Evolutionary conservation across 2,113 vertebrate genomes (phyloP), one percentile per base, ranked within the genome.

Genomic region (Tetrax tetrax): DNA sequence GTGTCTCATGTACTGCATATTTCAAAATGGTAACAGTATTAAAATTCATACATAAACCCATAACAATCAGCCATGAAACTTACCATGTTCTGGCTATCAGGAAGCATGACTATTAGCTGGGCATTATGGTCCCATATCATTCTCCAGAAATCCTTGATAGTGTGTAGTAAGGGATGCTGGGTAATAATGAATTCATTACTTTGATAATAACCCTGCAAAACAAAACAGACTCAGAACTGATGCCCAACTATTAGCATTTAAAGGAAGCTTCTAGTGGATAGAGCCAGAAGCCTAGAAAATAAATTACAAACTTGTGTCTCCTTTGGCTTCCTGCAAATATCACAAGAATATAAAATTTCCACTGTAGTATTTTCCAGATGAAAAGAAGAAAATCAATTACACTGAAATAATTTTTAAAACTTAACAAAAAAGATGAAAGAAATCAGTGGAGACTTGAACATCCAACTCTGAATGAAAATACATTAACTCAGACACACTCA

Each of bases 41-140:
- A 85, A 51, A 37, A 88, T 65, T 29, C 4, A 35, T 51, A 38
- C 4, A 51, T 72, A 75, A 88, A 65, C 12, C 6, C 14, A 2
- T 25, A 87, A 31, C 22, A 53, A 61, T 47, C 12, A 82, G 41
- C 17, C 37, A 65, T 11, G 18, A 70, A 89, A 83, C 98, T 95
- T 96, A 99, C 99, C 98, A 98, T 98, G 82, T 97, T 98, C 92
- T 99, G 98, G 83, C 98, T 97, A 53, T 98, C 98, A 61, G 97
- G 98, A 94, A 99, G 98, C 88, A 99, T 99, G 66, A 99, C 98
- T 41, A 99, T 98, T 82, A 99, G 93, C 89, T 99, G 99, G 61
- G 98, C 97, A 20, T 99, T 99, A 92, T 99, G 99, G 82, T 99
- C 99, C 99, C 99, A 99, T 83, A 99, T 98, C 99, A 99, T 99